A percentile compares a stretch with the other conserved stretches of the same genome.
Conservation (phyloP, 92 coral and sea anemone genomes). For the Bergia puertoricense region DNA sequence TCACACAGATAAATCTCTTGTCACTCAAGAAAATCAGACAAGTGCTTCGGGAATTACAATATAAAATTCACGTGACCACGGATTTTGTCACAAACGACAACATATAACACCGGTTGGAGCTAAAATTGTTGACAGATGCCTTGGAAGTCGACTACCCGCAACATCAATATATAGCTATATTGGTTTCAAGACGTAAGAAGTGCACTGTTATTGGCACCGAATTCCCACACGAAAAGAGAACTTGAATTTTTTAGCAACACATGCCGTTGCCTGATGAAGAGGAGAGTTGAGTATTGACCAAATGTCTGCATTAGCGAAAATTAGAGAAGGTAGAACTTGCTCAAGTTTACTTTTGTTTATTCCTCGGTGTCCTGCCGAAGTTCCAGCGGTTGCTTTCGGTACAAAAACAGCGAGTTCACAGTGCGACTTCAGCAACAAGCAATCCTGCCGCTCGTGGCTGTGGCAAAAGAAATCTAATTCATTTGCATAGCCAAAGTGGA, state of each 20-base stretch:
- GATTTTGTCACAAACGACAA: slow-evolving; percentile 25
- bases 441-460: slow-evolving; percentile 28
- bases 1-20: slow-evolving; percentile 38
- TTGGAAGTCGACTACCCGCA: slow-evolving; percentile 9
- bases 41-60: slow-evolving; percentile 19
- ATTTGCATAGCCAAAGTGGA: slow-evolving; percentile 37
- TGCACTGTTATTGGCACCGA: slow-evolving; percentile 1
- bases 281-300: background rate
- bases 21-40: slow-evolving; percentile 39
- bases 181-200: slow-evolving; percentile 24
- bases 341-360: slow-evolving; percentile 15
- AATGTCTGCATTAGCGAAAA: slow-evolving; percentile 25
- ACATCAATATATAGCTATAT: slow-evolving; percentile 1
- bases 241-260: background rate
- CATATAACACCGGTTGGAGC: slow-evolving; percentile 19
- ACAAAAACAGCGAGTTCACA: slow-evolving; percentile 40
- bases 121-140: slow-evolving; percentile 36
- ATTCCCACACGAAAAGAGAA: slow-evolving; percentile 16
- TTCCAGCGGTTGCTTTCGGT: slow-evolving; percentile 15
- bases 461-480: slow-evolving; percentile 28
- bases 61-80: slow-evolving; percentile 24
- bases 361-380: slow-evolving; percentile 34
- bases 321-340: background rate
- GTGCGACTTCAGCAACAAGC: slow-evolving; percentile 36
- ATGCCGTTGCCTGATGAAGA: background rate